Evolutionary conservation across 2,888 invertebrate genomes (phyloP), one percentile per base, ranked within the genome.

Genomic region (Apodemia hepburni): DNA sequence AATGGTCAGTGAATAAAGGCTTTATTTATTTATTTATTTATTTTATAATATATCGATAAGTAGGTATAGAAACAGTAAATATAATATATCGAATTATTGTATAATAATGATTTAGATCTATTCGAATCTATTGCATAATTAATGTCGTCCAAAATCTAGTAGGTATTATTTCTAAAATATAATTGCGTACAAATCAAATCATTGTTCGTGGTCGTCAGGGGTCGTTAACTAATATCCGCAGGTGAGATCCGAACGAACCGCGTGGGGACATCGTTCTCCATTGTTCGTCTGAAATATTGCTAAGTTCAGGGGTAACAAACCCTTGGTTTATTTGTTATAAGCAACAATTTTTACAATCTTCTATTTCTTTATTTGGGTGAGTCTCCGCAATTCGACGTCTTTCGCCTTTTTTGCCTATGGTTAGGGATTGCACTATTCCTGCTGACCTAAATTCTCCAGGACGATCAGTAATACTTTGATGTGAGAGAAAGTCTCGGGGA

Each of bases 271-370:
- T 73, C 75, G 74, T 71, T 73, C 75, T 73, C 86, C 80, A 88
- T 89, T 89, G 89, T 88, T 82, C 69, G 69, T 66, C 82, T 86
- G 84, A 88, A 89, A 89, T 88, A 89, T 88, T 89, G 89, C 84
- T 65, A 68, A 69, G 69, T 60, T 64, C 82, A 81, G 80, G 69
- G 70, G 69, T 76, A 33, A 17, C 6, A 60, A 76, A 81, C 80
- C n/a, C 70, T 68, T 66, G 51, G 65, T 59, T 61, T 38, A 61
- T 63, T 58, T 60, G 18, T 58, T 29, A 11, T 6, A 18, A 11
- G 22, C 17, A 15, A 33, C n/a, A 22, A 33, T 45, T 60, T 2
- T 15, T 49, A 58, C 15, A 58, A 45, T n/a, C n/a, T n/a, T n/a
- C n/a, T n/a, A n/a, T n/a, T n/a, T n/a, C n/a, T n/a, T n/a, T n/a